phyloP scores from a whole-genome alignment of 2,888 invertebrate genomes.

The Hedychridium roseum region DNA sequence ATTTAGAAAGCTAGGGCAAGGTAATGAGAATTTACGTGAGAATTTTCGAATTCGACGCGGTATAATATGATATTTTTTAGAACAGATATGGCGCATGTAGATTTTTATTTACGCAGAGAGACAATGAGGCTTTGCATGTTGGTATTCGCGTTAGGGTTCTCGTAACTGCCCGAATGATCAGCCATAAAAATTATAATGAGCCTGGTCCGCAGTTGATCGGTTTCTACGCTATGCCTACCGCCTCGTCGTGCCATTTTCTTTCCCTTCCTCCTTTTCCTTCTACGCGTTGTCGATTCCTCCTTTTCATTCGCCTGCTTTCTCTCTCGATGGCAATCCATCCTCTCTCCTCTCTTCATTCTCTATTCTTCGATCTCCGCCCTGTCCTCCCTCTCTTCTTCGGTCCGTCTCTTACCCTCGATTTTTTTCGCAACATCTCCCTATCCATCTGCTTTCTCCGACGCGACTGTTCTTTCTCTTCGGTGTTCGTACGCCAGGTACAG shows the following conservation, averaged over 20 bases:
- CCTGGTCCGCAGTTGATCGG: slow-evolving; percentile 41
- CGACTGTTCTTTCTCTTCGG: slow-evolving; percentile 25
- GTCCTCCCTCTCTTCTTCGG: background rate
- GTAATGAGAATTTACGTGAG: too few relatives aligned
- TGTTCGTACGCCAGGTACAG: slow-evolving; percentile 31
- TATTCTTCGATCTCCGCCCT: slow-evolving; percentile 1
- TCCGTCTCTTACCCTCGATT: slow-evolving; percentile 9
- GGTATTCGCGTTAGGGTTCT: slow-evolving; percentile 41
- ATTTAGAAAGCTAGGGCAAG: too few relatives aligned
- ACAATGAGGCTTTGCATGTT: slow-evolving; percentile 50
- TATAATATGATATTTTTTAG: too few relatives aligned
- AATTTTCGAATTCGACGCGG: too few relatives aligned
- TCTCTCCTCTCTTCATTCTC: slow-evolving; percentile 4
- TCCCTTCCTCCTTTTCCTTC: background rate
- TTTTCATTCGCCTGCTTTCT: slow-evolving; percentile 6
- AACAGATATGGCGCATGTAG: too few relatives aligned
- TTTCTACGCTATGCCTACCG: slow-evolving; percentile 16
- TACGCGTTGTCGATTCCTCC: background rate
- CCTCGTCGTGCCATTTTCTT: background rate
- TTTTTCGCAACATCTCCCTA: slow-evolving; percentile 13
- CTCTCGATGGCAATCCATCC: slow-evolving; percentile 17
- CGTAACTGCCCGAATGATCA: slow-evolving; percentile 45
- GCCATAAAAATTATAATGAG: slow-evolving; percentile 54
- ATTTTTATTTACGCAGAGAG: too few relatives aligned
- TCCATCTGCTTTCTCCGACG: slow-evolving; percentile 4